phyloP scores from a whole-genome alignment of 1,140 invertebrate genomes.

The Manduca sexta region DNA sequence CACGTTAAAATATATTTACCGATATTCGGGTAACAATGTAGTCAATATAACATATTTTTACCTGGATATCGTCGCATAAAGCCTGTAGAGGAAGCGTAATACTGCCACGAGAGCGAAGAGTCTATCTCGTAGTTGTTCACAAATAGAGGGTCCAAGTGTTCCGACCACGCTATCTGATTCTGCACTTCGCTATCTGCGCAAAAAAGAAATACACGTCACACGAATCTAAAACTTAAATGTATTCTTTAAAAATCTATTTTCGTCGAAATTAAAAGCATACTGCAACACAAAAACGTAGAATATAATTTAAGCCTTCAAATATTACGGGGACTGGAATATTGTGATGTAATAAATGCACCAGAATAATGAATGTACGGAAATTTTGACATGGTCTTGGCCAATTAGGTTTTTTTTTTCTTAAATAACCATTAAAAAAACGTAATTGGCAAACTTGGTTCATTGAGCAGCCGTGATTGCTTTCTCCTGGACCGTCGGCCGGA shows the following conservation, averaged over 20 bases:
- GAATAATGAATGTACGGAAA: background rate
- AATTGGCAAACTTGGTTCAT: constrained; percentile 52
- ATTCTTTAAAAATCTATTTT: background rate
- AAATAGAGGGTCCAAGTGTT: constrained; percentile 91
- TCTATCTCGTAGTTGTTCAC: constrained; percentile 94
- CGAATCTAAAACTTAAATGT: background rate
- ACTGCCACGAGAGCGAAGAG: constrained; percentile 95
- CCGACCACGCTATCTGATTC: constrained; percentile 94
- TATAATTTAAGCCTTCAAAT: too few relatives aligned
- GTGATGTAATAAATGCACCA: too few relatives aligned
- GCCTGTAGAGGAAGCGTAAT: constrained; percentile 93
- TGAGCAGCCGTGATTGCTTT: constrained; percentile 47
- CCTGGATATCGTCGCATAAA: constrained; percentile 96
- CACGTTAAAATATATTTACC: background rate
- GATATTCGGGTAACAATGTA: background rate
- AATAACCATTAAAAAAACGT: constrained; percentile 43
- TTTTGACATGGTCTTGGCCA: constrained; percentile 17
- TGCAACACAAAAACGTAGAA: too few relatives aligned
- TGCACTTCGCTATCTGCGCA: constrained; percentile 82
- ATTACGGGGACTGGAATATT: too few relatives aligned
- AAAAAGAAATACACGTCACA: background rate
- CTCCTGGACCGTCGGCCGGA: constrained; percentile 27
- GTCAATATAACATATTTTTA: constrained; percentile 55
- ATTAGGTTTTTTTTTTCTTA: constrained; percentile 45
- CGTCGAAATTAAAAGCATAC: too few relatives aligned